phyloP scores from a whole-genome alignment of 2,797 vertebrate species.

The Channallabes apus region DNA sequence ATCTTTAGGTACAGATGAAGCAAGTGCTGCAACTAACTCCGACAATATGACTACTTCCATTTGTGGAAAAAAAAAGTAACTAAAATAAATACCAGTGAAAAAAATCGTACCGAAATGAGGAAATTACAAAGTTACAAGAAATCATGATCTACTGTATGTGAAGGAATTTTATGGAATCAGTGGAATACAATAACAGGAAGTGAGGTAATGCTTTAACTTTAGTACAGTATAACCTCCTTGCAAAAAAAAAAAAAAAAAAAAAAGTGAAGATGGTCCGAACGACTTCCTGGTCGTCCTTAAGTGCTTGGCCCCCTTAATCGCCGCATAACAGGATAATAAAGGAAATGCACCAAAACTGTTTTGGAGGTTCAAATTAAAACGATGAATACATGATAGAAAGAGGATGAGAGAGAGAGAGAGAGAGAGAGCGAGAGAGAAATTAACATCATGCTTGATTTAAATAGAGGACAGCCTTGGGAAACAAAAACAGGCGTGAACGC shows the following conservation, averaged over 20 bases:
- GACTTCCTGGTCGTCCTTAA: not conserved
- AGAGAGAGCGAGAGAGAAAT: not conserved
- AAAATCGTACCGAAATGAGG: not conserved
- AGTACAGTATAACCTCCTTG: not conserved
- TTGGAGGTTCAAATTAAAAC: not conserved
- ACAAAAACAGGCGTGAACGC: not conserved
- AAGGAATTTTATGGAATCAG: not conserved
- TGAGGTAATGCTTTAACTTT: not conserved
- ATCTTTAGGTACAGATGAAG: not conserved
- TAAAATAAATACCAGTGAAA: not conserved
- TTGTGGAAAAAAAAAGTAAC: not conserved
- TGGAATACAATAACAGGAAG: not conserved
- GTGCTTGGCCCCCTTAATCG: conserved; percentile 11
- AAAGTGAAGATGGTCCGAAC: not conserved
- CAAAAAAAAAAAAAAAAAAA: too few species aligned
- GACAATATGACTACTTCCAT: not conserved
- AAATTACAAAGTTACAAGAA: not conserved
- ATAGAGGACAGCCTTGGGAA: not conserved
- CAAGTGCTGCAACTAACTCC: not conserved
- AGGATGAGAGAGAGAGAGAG: not conserved
- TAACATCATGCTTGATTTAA: not conserved
- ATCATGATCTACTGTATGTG: not conserved
- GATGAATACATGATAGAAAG: not conserved
- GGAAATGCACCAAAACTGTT: not conserved
- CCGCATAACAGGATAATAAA: not conserved